Conservation (phyloP, 2,888 invertebrate species). For the Adela reaumurella region DNA sequence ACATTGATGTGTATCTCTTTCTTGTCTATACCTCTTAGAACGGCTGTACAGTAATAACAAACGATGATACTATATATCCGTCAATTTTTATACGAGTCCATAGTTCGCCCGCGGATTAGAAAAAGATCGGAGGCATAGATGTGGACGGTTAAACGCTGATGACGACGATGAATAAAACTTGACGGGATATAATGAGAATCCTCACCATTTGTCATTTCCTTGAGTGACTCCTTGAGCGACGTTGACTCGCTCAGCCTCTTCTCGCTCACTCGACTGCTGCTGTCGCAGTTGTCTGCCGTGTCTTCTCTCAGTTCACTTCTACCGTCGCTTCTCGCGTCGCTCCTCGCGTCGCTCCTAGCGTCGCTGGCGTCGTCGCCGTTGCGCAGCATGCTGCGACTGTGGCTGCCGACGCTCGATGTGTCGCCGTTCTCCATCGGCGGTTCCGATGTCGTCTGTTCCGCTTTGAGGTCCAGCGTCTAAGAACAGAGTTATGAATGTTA, state of each 20-base stretch:
- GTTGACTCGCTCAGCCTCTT: background rate
- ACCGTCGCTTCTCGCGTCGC: too few relatives aligned
- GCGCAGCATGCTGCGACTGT: conserved; percentile 10
- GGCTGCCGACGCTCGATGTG: conserved; percentile 27
- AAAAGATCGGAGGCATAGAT: too few relatives aligned
- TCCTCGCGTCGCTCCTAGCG: conserved; percentile 6
- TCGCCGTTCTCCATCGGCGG: background rate
- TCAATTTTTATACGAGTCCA: too few relatives aligned
- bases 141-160: too few relatives aligned
- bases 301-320: conserved; percentile 2
- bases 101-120: too few relatives aligned
- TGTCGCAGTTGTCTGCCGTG: conserved; percentile 5
- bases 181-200: too few relatives aligned
- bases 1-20: too few relatives aligned
- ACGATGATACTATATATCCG: too few relatives aligned
- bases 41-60: too few relatives aligned
- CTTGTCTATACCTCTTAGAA: too few relatives aligned
- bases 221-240: background rate
- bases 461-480: background rate
- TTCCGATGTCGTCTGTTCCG: background rate
- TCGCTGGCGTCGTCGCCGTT: conserved; percentile 10
- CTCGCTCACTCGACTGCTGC: conserved; percentile 1
- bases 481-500: too few relatives aligned
- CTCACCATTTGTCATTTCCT: background rate
- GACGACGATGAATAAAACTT: background rate